Percentiles rank a stretch among this genome's conserved stretches.
These are phyloP conservation scores for Notolabrus celidotus DNA, from an alignment of 2,797 vertebrate genomes.

Conservation along the genomic window DNA sequence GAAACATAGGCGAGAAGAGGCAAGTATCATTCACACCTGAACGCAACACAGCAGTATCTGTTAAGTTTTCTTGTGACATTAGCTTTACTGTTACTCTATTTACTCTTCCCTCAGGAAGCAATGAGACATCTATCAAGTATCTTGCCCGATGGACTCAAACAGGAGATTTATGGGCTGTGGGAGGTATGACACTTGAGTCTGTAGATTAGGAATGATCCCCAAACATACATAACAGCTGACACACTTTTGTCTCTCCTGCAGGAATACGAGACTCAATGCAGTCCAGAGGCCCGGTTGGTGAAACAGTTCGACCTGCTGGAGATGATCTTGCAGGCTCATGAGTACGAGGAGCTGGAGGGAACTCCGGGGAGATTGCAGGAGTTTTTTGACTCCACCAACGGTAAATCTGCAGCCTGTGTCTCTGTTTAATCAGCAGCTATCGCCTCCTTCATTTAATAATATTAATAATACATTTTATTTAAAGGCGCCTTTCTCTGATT, in stretches of 20 bases:
- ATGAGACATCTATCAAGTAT: constrained; percentile 90
- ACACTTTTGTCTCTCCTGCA: constrained; percentile 53
- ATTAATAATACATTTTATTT: no score
- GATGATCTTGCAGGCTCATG: constrained; percentile 97
- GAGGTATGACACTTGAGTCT: constrained; percentile 80
- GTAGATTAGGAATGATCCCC: not conserved
- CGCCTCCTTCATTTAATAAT: no score
- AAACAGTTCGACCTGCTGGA: constrained; percentile 97
- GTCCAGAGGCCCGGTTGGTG: constrained; percentile 91
- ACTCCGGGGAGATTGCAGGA: constrained; percentile 93
- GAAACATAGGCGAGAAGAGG: constrained; percentile 95
- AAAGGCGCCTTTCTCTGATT: no score
- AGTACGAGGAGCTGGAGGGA: constrained; percentile 93
- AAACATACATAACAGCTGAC: not conserved
- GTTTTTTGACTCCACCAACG: constrained; percentile 93
- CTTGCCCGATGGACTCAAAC: constrained; percentile 87
- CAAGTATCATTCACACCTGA: constrained; percentile 46
- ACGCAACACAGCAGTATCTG: not conserved
- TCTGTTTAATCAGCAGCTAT: no score
- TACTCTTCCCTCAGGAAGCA: constrained; percentile 85
- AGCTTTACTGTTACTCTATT: not conserved
- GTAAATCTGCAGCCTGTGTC: constrained; percentile 65
- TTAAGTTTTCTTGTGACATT: no score
- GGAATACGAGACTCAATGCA: constrained; percentile 95
- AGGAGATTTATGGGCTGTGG: constrained; percentile 94